Percentiles rank a stretch among this genome's conserved stretches.
These are phyloP conservation scores for Pristionchus fissidentatus DNA, from an alignment of 2,888 invertebrate species.

Conservation along the genomic window DNA sequence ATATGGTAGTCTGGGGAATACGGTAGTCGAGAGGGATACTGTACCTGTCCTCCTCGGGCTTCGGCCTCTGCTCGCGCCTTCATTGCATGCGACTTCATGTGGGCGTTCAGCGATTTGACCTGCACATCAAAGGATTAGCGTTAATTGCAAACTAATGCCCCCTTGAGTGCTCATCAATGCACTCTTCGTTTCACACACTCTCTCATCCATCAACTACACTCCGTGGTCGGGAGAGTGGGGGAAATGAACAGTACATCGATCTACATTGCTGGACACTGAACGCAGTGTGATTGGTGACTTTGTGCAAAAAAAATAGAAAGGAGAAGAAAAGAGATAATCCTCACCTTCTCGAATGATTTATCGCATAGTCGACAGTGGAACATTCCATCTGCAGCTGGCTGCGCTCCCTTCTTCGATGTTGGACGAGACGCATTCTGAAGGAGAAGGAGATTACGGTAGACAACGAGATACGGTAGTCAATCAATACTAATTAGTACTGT, in stretches of 20 bases:
- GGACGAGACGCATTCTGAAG: constrained; percentile 22
- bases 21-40: background rate
- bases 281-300: no score
- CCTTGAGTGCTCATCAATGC: no score
- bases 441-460: background rate
- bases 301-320: background rate
- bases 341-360: constrained; percentile 74
- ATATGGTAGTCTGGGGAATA: background rate
- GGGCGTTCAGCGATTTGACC: constrained; percentile 94
- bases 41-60: constrained; percentile 53
- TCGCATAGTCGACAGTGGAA: constrained; percentile 75
- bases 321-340: background rate
- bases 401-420: constrained; percentile 71
- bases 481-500: no score
- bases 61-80: constrained; percentile 75
- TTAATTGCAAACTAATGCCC: constrained; percentile 94
- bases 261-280: background rate
- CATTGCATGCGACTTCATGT: constrained; percentile 94
- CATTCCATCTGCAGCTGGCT: constrained; percentile 75
- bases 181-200: no score
- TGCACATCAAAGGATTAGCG: constrained; percentile 77
- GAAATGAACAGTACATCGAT: no score
- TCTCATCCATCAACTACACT: no score
- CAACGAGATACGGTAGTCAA: no score
- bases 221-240: background rate